Conservation (phyloP, 1,140 invertebrate genomes). For the Cecropterus lyciades region DNA sequence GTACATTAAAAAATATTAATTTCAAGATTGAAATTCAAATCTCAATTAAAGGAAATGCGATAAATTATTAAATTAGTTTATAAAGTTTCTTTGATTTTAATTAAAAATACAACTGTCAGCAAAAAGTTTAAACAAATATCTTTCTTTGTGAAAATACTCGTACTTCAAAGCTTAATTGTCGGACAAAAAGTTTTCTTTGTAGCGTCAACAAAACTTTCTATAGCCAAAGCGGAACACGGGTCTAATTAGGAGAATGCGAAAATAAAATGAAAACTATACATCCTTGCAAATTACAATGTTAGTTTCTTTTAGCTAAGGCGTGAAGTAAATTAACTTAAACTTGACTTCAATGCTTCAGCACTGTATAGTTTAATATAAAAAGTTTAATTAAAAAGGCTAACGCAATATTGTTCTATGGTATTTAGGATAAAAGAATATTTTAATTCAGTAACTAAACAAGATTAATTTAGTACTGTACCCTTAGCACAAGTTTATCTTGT, state of each 20-base stretch:
- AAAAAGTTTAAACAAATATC: not conserved
- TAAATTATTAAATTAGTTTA: too few species aligned
- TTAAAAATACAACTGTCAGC: too few species aligned
- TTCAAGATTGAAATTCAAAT: too few species aligned
- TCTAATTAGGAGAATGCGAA: conserved; percentile 14
- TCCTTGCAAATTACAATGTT: conserved; percentile 9
- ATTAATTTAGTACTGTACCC: too few species aligned
- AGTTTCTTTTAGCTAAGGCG: conserved; percentile 1
- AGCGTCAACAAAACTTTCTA: conserved; percentile 8
- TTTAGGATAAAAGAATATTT: too few species aligned
- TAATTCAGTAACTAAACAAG: too few species aligned
- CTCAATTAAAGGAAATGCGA: too few species aligned
- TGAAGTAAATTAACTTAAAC: conserved; percentile 3
- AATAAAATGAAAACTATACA: conserved; percentile 28
- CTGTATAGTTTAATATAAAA: not conserved
- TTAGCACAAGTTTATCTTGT: too few species aligned
- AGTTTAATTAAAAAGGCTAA: not conserved
- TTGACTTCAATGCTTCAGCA: not conserved
- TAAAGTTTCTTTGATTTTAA: too few species aligned
- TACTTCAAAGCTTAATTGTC: conserved; percentile 24
- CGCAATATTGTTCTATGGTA: not conserved
- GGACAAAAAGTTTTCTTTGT: conserved; percentile 18
- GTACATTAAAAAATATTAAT: too few species aligned
- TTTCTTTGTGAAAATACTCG: conserved; percentile 13
- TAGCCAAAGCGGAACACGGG: conserved; percentile 20